Percentiles rank a stretch among this genome's conserved stretches.
Conservation (phyloP, 2,797 vertebrate genomes). For the Erpetoichthys calabaricus region DNA sequence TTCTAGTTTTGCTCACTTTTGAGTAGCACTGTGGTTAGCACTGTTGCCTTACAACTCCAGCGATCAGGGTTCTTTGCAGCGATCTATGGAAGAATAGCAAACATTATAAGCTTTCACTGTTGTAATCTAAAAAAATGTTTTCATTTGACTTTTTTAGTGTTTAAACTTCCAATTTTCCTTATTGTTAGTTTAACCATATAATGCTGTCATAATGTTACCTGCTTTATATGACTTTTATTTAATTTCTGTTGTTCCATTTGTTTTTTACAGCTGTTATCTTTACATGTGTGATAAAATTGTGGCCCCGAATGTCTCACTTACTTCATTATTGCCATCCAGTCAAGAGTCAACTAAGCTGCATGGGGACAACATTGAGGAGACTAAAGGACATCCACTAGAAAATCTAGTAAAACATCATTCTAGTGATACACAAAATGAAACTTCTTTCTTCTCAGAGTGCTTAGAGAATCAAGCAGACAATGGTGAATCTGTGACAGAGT, state of each 20-base stretch:
- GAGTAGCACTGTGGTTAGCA: too few relatives aligned
- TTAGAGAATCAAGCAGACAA: slow-evolving; percentile 54
- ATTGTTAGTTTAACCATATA: too few relatives aligned
- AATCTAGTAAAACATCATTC: slow-evolving; percentile 33
- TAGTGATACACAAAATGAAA: slow-evolving; percentile 39
- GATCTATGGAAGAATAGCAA: too few relatives aligned
- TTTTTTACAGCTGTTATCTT: slow-evolving; percentile 74
- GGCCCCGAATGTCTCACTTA: slow-evolving; percentile 83
- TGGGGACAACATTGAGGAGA: slow-evolving; percentile 28
- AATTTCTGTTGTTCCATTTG: slow-evolving; percentile 17
- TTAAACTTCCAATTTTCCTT: too few relatives aligned
- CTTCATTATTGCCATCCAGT: slow-evolving; percentile 42
- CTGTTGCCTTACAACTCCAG: too few relatives aligned
- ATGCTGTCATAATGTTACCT: too few relatives aligned
- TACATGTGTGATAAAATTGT: slow-evolving; percentile 96
- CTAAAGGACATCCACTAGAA: slow-evolving; percentile 30
- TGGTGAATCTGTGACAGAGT: slow-evolving; percentile 38
- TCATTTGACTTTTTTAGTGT: too few relatives aligned
- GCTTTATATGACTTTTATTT: background rate
- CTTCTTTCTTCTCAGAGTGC: slow-evolving; percentile 42
- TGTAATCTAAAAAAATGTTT: too few relatives aligned
- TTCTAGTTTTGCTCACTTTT: too few relatives aligned
- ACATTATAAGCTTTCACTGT: too few relatives aligned
- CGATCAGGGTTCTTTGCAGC: too few relatives aligned
- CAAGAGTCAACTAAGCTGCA: slow-evolving; percentile 44